Base-by-base conservation (phyloP, 2,797 vertebrate species). In the Poecilia velifera region DNA sequence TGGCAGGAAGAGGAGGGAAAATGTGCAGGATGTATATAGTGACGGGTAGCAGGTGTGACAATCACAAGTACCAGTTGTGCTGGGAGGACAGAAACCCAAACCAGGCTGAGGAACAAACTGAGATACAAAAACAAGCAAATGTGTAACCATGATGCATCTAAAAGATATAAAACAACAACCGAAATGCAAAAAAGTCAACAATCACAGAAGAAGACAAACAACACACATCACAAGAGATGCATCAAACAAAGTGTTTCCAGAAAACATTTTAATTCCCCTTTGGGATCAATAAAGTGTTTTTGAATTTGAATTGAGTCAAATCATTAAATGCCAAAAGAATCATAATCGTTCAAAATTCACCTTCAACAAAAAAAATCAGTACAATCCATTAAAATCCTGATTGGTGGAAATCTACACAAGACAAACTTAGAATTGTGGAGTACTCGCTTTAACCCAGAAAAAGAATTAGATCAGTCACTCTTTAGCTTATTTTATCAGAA, bases 11-110 rank as follows among this genome's bases (percentile, higher is more conserved):
- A 36, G 53, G 39, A n/a, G 12, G 22, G 68, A 71, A 45, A 71
- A 71, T 28, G 41, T 45, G 41, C 68, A 45, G 68, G n/a, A 45
- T 71, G 68, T 45, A 45, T 28, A 45, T 45, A n/a, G 68, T 71
- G 68, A 55, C 13, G 20, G 25, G 49, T 74, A 36, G 31, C 31
- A 36, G 31, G 31, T 73, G 25, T 71, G 68, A 71, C 68, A 45
- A 28, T 45, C 25, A 28, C 68, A 71, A 28, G 39, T 4, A 70
- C 39, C 66, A 70, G 22, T 43, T 43, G 39, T 28, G 39, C 66
- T 70, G 68, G 68, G 6, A 71, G 68, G 68, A 71, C 68, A 71
- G 68, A 12, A 45, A 14, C 68, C 28, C 41, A 28, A 71, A 71
- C 22, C 14, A 71, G n/a, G 41, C 25, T 28, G 22, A 71, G 41